Evolutionary conservation across 2,797 vertebrate genomes (phyloP).

Genomic region (Ataeniobius toweri): DNA sequence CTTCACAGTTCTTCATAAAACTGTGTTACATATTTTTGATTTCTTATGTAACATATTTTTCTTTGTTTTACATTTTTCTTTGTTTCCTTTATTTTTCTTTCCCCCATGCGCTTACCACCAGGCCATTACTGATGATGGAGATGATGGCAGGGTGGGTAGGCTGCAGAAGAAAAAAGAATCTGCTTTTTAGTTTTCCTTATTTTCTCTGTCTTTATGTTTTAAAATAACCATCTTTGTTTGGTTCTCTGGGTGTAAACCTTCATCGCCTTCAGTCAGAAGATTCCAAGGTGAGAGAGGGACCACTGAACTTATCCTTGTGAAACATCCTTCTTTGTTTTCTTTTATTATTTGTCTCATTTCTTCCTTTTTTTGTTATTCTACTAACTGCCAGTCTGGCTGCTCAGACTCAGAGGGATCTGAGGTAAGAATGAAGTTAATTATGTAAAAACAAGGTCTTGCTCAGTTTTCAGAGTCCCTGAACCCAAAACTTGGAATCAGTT

Average conservation of each 20-base stretch:
- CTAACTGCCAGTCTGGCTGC: slow-evolving; percentile 62
- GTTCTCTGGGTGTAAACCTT: background rate
- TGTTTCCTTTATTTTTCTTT: background rate
- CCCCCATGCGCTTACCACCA: slow-evolving; percentile 26
- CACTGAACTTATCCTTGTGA: background rate
- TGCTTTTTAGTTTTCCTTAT: background rate
- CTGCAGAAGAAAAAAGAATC: background rate
- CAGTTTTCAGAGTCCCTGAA: background rate
- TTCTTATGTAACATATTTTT: background rate
- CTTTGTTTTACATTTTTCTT: background rate
- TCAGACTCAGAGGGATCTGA: slow-evolving; percentile 75
- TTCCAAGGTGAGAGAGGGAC: slow-evolving; percentile 50
- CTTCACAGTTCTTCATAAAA: background rate
- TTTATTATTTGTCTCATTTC: background rate
- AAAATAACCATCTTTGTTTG: slow-evolving; percentile 14
- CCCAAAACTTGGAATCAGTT: too few species aligned
- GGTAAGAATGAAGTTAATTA: slow-evolving; percentile 55
- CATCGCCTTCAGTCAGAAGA: slow-evolving; percentile 51
- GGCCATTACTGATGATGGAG: slow-evolving; percentile 64
- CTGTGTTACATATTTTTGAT: background rate
- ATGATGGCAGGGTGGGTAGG: slow-evolving; percentile 75
- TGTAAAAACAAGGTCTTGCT: background rate
- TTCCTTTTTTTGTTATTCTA: slow-evolving; percentile 14
- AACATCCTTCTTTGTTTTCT: background rate
- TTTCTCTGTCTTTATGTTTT: background rate